Base-by-base conservation (phyloP, 2,797 vertebrate species). In the Staurois parvus region DNA sequence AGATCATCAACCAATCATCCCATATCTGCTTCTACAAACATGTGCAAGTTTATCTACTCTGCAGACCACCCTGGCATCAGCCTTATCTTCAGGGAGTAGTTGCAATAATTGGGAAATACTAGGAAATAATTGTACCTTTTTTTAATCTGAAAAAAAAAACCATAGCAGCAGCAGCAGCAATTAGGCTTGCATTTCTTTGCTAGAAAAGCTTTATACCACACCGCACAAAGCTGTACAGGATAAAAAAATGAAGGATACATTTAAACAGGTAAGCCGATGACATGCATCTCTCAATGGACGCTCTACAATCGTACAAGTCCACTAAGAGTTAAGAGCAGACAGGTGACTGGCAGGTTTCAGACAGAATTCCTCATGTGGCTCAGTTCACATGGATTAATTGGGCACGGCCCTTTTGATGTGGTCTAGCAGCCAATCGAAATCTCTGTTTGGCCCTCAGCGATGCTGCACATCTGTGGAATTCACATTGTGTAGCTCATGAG, bases 391-490 rank as follows among this genome's bases (percentile, higher is more conserved):
- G 85, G 85, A 86, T 86, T 86, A 83, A 67, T 26, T 70, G 75
- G 85, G 75, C 32, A 68, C n/a, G 40, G 78, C 29, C 24, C 42
- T 68, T 85, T 84, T 85, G 84, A 76, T 75, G 76, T 83, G 37
- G 59, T 34, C 21, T 70, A 72, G 52, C 76, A 83, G 42, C 87
- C 87, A 83, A 75, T 78, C 19, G 21, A 64, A 12, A 26, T 34
- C 79, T 66, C 24, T 15, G 28, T 76, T 74, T 81, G 74, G 67
- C 74, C 34, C 29, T 59, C 29, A 48, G 45, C 52, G 40, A 86
- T 78, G 80, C 69, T 83, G 69, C 81, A 83, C 85, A 87, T 87
- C 85, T 84, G 85, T 87, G 85, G 81, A 83, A 87, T 87, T 87
- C 85, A 40, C 85, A 87, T 79, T 83, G 81, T 78, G 72, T 56